Percentiles rank a stretch among this genome's conserved stretches.
These are phyloP conservation scores for Ivindomyrus marchei DNA, from an alignment of 2,113 vertebrate species.

Conservation along the genomic window DNA sequence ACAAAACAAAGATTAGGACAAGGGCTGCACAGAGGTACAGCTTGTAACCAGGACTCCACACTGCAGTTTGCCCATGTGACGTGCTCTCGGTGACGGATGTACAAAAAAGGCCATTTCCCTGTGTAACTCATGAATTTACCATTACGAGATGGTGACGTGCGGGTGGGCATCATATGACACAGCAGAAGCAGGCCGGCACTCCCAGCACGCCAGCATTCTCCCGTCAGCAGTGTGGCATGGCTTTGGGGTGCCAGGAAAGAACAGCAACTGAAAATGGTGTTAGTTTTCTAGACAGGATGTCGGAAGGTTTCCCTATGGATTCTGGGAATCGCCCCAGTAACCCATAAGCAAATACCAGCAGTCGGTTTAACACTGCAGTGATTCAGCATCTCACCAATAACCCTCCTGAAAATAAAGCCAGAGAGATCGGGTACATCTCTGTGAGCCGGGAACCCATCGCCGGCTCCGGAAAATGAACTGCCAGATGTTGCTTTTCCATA, in stretches of 20 bases:
- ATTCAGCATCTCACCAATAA: background rate
- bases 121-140: background rate
- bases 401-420: background rate
- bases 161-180: background rate
- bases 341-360: background rate
- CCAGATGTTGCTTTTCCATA: background rate
- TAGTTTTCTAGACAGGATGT: background rate
- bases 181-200: background rate
- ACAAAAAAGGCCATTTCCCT: background rate
- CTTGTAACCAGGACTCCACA: background rate
- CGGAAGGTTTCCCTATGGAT: background rate
- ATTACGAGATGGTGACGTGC: background rate
- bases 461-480: background rate
- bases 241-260: background rate
- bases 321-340: background rate
- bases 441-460: background rate
- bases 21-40: background rate
- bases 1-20: background rate
- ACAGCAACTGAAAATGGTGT: background rate
- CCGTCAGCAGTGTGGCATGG: too few relatives aligned
- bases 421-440: too few relatives aligned
- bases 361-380: background rate
- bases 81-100: background rate
- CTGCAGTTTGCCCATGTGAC: background rate
- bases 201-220: background rate